Conservation (phyloP, 2,888 invertebrate genomes). For the Dilophus febrilis region DNA sequence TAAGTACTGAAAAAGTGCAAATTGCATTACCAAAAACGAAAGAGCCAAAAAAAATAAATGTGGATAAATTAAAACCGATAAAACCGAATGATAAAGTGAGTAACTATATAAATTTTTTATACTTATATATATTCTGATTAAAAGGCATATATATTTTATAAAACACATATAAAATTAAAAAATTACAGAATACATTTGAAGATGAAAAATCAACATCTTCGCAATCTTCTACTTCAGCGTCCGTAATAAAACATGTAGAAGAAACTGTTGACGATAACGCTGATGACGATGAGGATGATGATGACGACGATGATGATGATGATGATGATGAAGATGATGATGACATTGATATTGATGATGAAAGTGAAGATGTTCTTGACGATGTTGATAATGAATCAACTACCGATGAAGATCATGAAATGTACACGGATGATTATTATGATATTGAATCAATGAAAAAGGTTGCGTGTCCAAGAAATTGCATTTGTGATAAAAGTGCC, state of each 20-base stretch:
- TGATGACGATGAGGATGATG: constrained; percentile 18
- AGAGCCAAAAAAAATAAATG: too few relatives aligned
- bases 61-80: not conserved
- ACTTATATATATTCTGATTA: too few relatives aligned
- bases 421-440: constrained; percentile 33
- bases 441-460: too few relatives aligned
- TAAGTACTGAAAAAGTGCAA: constrained; percentile 13
- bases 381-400: constrained; percentile 30
- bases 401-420: constrained; percentile 31
- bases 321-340: constrained; percentile 18
- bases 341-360: not conserved
- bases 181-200: too few relatives aligned
- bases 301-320: constrained; percentile 19
- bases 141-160: too few relatives aligned
- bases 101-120: not conserved
- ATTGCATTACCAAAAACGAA: constrained; percentile 10
- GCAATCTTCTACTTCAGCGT: too few relatives aligned
- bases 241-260: too few relatives aligned
- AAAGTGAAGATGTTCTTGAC: constrained; percentile 4
- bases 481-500: constrained; percentile 39
- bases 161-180: too few relatives aligned
- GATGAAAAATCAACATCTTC: not conserved
- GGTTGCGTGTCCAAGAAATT: constrained; percentile 43
- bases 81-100: not conserved
- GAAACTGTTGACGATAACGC: constrained; percentile 15